Conservation (phyloP, 2,113 vertebrate species). For the Mus spicilegus region DNA sequence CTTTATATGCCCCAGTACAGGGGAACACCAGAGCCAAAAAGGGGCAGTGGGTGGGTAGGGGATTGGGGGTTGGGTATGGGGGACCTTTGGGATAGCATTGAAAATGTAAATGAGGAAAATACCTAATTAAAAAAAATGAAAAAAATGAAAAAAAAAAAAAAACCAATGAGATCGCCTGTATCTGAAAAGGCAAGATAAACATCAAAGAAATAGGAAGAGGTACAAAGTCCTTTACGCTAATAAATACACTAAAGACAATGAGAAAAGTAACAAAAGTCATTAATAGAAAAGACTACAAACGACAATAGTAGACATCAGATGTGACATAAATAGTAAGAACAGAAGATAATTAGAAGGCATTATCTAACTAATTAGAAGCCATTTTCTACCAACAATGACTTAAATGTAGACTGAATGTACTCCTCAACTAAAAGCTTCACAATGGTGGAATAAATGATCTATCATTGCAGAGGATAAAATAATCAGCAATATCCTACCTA, state of each 20-base stretch:
- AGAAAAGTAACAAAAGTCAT: background rate
- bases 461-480: no score
- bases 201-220: background rate
- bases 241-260: background rate
- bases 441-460: background rate
- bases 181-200: background rate
- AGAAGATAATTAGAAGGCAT: background rate
- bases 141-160: no score
- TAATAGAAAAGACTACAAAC: background rate
- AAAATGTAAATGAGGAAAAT: no score
- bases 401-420: background rate
- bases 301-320: no score
- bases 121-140: no score
- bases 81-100: no score
- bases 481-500: background rate
- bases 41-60: no score
- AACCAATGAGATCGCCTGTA: background rate
- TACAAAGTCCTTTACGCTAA: background rate
- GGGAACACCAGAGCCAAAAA: no score
- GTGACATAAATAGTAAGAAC: background rate
- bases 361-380: no score
- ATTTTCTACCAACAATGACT: background rate
- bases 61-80: no score
- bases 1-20: no score
- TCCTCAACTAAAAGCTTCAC: background rate